These are phyloP conservation scores for Synaphobranchus kaupii DNA, from an alignment of 2,797 vertebrate species.

Conservation along the genomic window DNA sequence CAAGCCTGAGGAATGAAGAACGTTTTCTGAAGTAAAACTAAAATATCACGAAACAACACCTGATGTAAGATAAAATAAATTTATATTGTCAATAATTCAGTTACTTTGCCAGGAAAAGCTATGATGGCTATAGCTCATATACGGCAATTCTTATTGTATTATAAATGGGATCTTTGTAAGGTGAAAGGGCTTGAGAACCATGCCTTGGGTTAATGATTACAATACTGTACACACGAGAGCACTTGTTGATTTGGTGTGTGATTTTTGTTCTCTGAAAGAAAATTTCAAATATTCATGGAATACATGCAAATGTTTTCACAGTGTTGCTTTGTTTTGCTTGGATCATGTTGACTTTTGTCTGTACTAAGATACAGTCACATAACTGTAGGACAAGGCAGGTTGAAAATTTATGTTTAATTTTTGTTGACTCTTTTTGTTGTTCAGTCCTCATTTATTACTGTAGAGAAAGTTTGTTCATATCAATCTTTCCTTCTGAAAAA, in stretches of 20 bases:
- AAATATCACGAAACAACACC: neutral
- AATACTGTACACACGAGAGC: slow-evolving; percentile 42
- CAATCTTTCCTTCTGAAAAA: neutral
- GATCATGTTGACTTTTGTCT: neutral
- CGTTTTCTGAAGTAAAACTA: neutral
- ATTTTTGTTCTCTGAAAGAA: slow-evolving; percentile 54
- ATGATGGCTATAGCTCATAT: neutral
- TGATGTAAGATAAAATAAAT: neutral
- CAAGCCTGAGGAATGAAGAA: neutral
- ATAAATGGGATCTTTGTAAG: neutral
- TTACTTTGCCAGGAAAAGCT: neutral
- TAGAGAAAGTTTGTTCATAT: neutral
- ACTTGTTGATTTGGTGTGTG: slow-evolving; percentile 62
- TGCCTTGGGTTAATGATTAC: slow-evolving; percentile 51
- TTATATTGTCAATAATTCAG: neutral
- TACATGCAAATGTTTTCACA: neutral
- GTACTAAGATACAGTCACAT: neutral
- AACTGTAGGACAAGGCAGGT: neutral
- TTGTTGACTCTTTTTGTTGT: neutral
- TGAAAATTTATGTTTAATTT: neutral
- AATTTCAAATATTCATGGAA: neutral
- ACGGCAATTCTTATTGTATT: neutral
- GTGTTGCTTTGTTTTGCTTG: neutral
- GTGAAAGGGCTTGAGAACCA: neutral
- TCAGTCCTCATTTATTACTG: neutral